These are phyloP conservation scores for Cecidostiba fungosa DNA, from an alignment of 2,888 invertebrate genomes.

Conservation along the genomic window DNA sequence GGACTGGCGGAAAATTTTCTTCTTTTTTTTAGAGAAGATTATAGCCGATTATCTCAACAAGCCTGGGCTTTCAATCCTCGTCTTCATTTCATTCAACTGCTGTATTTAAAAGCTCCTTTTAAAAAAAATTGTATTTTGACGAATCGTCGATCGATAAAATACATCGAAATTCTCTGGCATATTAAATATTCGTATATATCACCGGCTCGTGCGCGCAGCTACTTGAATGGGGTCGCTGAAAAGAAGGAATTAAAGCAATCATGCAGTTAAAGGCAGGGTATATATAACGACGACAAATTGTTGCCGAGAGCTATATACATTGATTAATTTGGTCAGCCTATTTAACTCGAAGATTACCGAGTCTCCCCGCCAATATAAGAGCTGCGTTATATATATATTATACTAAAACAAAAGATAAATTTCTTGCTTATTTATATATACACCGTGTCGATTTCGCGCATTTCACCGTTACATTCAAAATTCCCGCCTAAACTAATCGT, in stretches of 20 bases:
- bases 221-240: constrained; percentile 21
- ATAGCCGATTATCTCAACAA: neutral
- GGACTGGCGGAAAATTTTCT: neutral
- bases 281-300: constrained; percentile 35
- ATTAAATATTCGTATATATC: neutral
- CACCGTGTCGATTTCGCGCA: too few species aligned
- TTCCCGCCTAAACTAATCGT: neutral
- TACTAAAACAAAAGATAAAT: neutral
- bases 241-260: constrained; percentile 46
- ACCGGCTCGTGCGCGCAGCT: neutral
- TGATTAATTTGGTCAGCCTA: constrained; percentile 43
- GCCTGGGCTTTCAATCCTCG: neutral
- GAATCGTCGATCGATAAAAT: neutral
- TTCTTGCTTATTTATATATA: too few species aligned
- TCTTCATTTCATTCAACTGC: too few species aligned
- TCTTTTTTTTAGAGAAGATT: too few species aligned
- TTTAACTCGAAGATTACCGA: neutral
- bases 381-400: neutral
- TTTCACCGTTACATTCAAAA: neutral
- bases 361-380: neutral
- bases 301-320: constrained; percentile 39
- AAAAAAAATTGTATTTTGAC: neutral
- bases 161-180: neutral
- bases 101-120: neutral
- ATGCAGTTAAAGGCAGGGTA: constrained; percentile 21